Percentiles rank a stretch among this genome's conserved stretches.
Evolutionary conservation across 2,797 vertebrate species (phyloP).

Genomic region (Macropus fuliginosus): DNA sequence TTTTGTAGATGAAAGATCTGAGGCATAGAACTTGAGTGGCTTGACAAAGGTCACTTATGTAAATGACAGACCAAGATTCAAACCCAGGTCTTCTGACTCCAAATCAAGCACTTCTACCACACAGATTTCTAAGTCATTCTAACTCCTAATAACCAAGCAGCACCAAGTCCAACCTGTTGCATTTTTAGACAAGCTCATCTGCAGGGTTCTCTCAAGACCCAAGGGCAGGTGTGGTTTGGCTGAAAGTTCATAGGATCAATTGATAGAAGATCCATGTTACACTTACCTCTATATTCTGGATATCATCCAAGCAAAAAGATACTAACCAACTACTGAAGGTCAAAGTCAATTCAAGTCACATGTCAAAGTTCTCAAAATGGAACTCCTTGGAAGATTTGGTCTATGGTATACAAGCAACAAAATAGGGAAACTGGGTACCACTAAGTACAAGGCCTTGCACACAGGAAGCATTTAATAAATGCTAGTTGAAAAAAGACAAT

Average conservation of each 20-base stretch:
- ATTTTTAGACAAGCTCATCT: conserved; percentile 15
- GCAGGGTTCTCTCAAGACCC: neutral
- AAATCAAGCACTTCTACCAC: neutral
- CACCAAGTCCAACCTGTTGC: neutral
- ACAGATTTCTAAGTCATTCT: neutral
- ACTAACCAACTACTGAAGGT: neutral
- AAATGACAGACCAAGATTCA: too few relatives aligned
- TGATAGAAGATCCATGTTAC: neutral
- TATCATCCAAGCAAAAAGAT: conserved; percentile 10
- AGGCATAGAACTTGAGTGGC: too few relatives aligned
- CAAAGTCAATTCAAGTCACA: neutral
- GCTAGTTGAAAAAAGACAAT: neutral
- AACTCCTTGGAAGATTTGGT: neutral
- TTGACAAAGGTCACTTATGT: too few relatives aligned
- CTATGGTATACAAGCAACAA: neutral
- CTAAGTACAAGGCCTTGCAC: neutral
- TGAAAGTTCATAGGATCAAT: neutral
- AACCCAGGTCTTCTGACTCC: neutral
- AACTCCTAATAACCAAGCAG: conserved; percentile 14
- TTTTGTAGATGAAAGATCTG: too few relatives aligned
- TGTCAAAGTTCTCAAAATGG: conserved; percentile 28
- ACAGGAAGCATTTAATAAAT: neutral
- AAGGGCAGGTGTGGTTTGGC: neutral
- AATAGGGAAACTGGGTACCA: neutral
- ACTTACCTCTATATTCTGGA: neutral